Conservation (phyloP, 2,888 invertebrate species). For the Euphydryas editha region DNA sequence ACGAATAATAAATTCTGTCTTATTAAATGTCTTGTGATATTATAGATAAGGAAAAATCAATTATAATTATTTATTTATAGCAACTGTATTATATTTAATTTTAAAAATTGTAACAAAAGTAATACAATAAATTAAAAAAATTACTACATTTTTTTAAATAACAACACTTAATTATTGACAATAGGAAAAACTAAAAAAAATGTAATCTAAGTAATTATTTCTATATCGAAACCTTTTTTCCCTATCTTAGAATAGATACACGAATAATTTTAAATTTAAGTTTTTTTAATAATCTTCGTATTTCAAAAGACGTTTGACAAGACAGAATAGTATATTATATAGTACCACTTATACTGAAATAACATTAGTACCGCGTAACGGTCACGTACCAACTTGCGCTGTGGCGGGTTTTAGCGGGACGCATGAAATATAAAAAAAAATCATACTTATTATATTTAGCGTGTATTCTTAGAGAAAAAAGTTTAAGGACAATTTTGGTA, state of each 20-base stretch:
- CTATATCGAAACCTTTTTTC: no score
- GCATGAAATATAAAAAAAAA: slow-evolving; percentile 41
- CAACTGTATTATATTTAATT: neutral
- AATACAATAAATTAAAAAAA: neutral
- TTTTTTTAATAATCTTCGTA: no score
- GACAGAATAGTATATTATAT: slow-evolving; percentile 9
- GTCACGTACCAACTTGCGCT: slow-evolving; percentile 81
- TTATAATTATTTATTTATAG: neutral
- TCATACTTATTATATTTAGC: slow-evolving; percentile 9
- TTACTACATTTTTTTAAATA: neutral
- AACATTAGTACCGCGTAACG: slow-evolving; percentile 42
- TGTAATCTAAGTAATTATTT: no score
- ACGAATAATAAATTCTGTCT: slow-evolving; percentile 28
- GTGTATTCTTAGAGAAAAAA: no score
- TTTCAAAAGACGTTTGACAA: slow-evolving; percentile 23
- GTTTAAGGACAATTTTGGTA: no score
- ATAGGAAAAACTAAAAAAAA: neutral
- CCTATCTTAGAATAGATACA: no score
- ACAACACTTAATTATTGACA: neutral
- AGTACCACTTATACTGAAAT: slow-evolving; percentile 35
- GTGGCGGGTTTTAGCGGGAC: slow-evolving; percentile 50
- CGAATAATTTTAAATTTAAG: no score
- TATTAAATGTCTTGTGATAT: slow-evolving; percentile 29
- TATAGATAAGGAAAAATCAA: slow-evolving; percentile 12
- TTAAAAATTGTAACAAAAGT: no score